phyloP scores from a whole-genome alignment of 2,797 vertebrate genomes.

The Poecilia wingei region DNA sequence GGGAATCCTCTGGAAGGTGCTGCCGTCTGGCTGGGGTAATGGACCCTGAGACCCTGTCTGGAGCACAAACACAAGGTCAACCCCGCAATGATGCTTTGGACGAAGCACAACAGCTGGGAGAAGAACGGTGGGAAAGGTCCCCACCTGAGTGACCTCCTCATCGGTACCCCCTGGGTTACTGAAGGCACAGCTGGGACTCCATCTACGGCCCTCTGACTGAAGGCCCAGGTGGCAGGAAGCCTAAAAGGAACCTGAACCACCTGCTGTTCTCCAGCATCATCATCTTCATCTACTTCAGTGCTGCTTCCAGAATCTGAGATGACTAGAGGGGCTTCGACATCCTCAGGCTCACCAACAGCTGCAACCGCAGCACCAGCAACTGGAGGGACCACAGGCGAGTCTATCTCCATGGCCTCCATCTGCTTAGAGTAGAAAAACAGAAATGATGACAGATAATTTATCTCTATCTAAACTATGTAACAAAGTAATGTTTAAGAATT shows the following conservation, averaged over 20 bases:
- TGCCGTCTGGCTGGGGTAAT: constrained; percentile 83
- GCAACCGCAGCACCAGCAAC: constrained; percentile 2
- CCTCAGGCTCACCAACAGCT: constrained; percentile 4
- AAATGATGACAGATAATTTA: neutral
- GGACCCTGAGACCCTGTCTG: constrained; percentile 77
- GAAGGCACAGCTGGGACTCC: constrained; percentile 9
- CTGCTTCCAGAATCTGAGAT: constrained; percentile 77
- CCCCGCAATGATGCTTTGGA: neutral
- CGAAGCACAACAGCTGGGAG: neutral
- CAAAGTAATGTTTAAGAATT: neutral
- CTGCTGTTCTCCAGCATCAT: neutral
- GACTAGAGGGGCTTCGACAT: constrained; percentile 16
- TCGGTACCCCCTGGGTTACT: constrained; percentile 24
- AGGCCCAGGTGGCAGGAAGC: constrained; percentile 72
- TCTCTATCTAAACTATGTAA: neutral
- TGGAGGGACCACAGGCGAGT: constrained; percentile 58
- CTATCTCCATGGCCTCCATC: constrained; percentile 90
- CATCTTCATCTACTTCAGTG: constrained; percentile 67
- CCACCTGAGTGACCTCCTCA: constrained; percentile 69
- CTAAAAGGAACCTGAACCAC: constrained; percentile 20
- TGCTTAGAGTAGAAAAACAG: constrained; percentile 11
- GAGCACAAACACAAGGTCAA: constrained; percentile 7
- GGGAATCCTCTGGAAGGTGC: constrained; percentile 76
- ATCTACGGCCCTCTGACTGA: constrained; percentile 61
- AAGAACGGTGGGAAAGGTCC: neutral